Conservation (phyloP, 2,888 invertebrate species). For the Shargacucullia verbasci region DNA sequence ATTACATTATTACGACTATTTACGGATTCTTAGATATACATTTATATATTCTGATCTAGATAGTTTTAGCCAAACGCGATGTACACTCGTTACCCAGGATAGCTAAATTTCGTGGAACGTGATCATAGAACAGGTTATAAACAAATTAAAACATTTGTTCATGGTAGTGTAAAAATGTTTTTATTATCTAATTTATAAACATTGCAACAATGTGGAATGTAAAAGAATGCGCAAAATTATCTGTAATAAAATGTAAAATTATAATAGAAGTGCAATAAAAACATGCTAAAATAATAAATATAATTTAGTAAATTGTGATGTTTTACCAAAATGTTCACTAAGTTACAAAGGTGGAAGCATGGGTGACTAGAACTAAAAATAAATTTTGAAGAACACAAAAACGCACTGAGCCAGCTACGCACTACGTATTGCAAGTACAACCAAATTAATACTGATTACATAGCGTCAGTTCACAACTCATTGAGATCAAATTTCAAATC, state of each 20-base stretch:
- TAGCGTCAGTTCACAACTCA: conserved; percentile 36
- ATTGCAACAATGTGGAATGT: conserved; percentile 80
- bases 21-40: too few species aligned
- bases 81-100: too few species aligned
- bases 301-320: conserved; percentile 74
- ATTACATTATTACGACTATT: too few species aligned
- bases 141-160: conserved; percentile 36
- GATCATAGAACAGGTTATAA: not conserved
- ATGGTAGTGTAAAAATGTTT: conserved; percentile 69
- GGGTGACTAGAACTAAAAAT: conserved; percentile 81
- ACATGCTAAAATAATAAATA: conserved; percentile 60
- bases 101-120: too few species aligned
- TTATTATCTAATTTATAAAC: conserved; percentile 69
- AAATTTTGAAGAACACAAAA: conserved; percentile 65
- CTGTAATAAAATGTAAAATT: conserved; percentile 49
- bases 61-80: too few species aligned
- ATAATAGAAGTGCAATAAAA: conserved; percentile 69
- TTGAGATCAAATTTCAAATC: conserved; percentile 23
- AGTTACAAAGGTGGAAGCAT: conserved; percentile 71
- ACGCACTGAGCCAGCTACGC: conserved; percentile 46
- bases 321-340: conserved; percentile 55
- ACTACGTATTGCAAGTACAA: conserved; percentile 31
- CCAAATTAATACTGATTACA: conserved; percentile 49
- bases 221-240: conserved; percentile 59
- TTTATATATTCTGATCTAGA: too few species aligned